Percentiles rank a stretch among this genome's conserved stretches.
Evolutionary conservation across 2,113 vertebrate species (phyloP).

Genomic region (Mus pahari): DNA sequence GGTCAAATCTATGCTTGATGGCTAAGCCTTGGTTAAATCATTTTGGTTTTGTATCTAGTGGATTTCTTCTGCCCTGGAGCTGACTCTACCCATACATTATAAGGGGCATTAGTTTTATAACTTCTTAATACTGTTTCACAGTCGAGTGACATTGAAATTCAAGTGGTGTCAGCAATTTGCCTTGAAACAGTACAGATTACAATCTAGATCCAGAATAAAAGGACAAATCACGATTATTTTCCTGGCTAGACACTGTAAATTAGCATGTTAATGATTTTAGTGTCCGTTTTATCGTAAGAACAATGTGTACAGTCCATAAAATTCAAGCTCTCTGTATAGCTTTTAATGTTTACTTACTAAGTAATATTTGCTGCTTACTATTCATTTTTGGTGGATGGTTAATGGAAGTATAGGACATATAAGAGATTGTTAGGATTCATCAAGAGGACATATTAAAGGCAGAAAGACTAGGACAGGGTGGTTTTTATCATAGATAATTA

Average conservation of each 20-base stretch:
- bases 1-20: neutral
- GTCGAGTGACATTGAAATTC: conserved; percentile 14
- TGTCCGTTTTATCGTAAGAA: conserved; percentile 42
- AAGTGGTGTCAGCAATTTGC: conserved; percentile 30
- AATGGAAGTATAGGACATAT: neutral
- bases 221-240: conserved; percentile 40
- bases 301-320: neutral
- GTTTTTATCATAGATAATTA: neutral
- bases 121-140: neutral
- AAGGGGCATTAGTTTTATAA: neutral
- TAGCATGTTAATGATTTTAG: conserved; percentile 10
- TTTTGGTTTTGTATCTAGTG: neutral
- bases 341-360: neutral
- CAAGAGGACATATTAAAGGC: neutral
- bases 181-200: neutral
- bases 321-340: neutral
- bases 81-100: neutral
- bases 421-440: neutral
- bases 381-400: conserved; percentile 20
- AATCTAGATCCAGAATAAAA: conserved; percentile 27
- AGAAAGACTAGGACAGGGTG: neutral
- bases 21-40: conserved; percentile 8
- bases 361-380: neutral
- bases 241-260: neutral
- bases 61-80: neutral